A percentile compares a stretch with the other conserved stretches of the same genome.
Evolutionary conservation across 2,113 vertebrate species (phyloP).

Genomic region (Antidorcas marsupialis): DNA sequence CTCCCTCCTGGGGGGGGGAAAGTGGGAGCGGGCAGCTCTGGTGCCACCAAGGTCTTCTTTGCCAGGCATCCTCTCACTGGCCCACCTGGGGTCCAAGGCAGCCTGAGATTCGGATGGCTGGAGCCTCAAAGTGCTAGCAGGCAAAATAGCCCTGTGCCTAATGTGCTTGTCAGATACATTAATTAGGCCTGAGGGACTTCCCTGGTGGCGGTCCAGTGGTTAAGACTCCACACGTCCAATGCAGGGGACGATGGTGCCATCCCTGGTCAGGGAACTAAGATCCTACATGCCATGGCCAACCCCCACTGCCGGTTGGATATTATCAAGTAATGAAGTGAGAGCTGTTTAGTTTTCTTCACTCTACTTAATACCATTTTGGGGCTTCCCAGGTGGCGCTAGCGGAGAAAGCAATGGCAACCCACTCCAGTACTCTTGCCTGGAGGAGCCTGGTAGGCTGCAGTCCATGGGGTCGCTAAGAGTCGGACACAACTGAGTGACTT

Average conservation of each 20-base stretch:
- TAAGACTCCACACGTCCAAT: not conserved
- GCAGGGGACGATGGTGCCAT: not conserved
- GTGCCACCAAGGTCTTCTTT: not conserved
- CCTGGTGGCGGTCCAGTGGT: not conserved
- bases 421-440: too few species aligned
- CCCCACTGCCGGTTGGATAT: fast-evolving
- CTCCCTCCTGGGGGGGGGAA: too few species aligned
- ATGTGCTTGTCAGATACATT: not conserved
- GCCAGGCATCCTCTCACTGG: not conserved
- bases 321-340: not conserved
- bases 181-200: not conserved
- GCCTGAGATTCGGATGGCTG: not conserved
- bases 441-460: too few species aligned
- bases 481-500: too few species aligned
- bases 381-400: not conserved
- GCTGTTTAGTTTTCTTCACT: not conserved
- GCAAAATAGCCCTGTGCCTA: not conserved
- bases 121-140: not conserved
- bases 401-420: too few species aligned
- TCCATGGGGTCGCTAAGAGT: too few species aligned
- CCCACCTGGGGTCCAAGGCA: not conserved
- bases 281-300: not conserved
- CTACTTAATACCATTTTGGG: not conserved
- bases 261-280: not conserved
- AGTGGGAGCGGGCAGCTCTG: not conserved